Conservation (phyloP, 2,113 vertebrate genomes). For the Morone chrysops region DNA sequence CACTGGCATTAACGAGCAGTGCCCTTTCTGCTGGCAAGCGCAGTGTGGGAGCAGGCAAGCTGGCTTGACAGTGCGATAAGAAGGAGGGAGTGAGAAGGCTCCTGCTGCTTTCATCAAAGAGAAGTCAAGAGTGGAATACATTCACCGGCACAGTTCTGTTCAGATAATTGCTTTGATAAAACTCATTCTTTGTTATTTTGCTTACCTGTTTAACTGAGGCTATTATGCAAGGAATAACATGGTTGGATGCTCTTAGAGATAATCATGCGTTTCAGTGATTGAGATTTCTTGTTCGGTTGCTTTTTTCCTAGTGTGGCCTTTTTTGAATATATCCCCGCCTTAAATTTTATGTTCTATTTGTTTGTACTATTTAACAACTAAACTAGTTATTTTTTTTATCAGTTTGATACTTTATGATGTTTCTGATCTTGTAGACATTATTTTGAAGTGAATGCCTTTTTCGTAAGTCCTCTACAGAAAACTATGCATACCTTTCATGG, state of each 20-base stretch:
- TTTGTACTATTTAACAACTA: background rate
- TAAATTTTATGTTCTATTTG: background rate
- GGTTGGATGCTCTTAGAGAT: constrained; percentile 33
- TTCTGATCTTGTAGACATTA: background rate
- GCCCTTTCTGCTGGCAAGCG: constrained; percentile 72
- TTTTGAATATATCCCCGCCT: background rate
- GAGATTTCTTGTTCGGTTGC: background rate
- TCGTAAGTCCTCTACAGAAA: background rate
- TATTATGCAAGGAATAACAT: constrained; percentile 35
- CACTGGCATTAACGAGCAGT: constrained; percentile 78
- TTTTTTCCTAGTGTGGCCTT: constrained; percentile 16
- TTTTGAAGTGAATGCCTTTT: background rate
- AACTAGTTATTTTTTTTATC: background rate
- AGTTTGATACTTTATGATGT: background rate
- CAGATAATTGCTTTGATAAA: constrained; percentile 71
- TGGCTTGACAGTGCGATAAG: constrained; percentile 70
- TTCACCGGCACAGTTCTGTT: constrained; percentile 47
- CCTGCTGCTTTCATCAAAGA: constrained; percentile 73
- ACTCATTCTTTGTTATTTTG: constrained; percentile 61
- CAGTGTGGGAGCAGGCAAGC: constrained; percentile 70
- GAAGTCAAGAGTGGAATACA: constrained; percentile 69
- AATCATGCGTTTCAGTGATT: constrained; percentile 24
- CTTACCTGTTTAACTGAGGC: constrained; percentile 64
- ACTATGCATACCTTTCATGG: background rate
- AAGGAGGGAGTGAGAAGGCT: constrained; percentile 69